phyloP scores from a whole-genome alignment of 2,797 vertebrate genomes.

The Telmatherina bonti region DNA sequence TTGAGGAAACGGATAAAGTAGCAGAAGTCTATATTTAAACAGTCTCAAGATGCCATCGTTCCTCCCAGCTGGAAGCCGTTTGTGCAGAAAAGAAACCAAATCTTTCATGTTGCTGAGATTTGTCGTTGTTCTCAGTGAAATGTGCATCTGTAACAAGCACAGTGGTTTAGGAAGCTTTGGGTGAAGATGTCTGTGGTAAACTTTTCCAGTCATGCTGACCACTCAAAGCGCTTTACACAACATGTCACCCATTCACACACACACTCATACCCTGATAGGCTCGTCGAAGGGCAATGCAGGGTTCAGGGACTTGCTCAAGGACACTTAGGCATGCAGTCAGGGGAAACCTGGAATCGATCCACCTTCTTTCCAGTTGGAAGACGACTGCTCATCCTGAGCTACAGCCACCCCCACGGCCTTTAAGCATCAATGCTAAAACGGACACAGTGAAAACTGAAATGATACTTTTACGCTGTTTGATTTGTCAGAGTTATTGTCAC shows the following conservation, averaged over 20 bases:
- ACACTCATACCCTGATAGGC: too few relatives aligned
- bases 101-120: constrained; percentile 40
- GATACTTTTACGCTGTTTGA: constrained; percentile 33
- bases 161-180: constrained; percentile 19
- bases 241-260: too few relatives aligned
- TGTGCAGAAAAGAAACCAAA: constrained; percentile 48
- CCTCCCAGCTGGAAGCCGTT: constrained; percentile 40
- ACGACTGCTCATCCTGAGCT: too few relatives aligned
- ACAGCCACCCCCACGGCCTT: constrained; percentile 15
- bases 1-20: constrained; percentile 56
- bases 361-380: too few relatives aligned
- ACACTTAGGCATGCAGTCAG: too few relatives aligned
- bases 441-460: constrained; percentile 34
- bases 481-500: constrained; percentile 39
- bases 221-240: too few relatives aligned
- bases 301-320: too few relatives aligned
- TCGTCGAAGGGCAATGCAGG: too few relatives aligned
- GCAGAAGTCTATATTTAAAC: constrained; percentile 74
- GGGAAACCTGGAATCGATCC: too few relatives aligned
- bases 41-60: constrained; percentile 56
- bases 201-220: too few relatives aligned
- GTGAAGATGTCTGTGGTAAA: constrained; percentile 10
- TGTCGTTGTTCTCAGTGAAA: constrained; percentile 25
- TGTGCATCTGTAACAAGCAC: constrained; percentile 23
- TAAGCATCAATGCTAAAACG: constrained; percentile 58